Evolutionary conservation across 2,888 invertebrate species (phyloP).

Genomic region (Dryococelus australis): DNA sequence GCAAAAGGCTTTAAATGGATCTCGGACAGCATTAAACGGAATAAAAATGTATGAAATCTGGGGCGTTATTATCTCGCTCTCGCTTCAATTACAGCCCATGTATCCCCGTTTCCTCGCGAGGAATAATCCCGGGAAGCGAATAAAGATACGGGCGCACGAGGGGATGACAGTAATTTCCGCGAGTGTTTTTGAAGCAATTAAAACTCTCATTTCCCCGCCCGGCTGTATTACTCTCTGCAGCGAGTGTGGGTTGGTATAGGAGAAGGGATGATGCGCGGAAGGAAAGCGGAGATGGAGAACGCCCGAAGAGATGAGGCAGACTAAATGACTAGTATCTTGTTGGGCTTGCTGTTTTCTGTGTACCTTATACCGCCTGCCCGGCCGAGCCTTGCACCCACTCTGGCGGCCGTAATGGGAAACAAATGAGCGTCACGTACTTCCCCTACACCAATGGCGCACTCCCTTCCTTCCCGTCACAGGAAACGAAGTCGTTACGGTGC

Average conservation of each 20-base stretch:
- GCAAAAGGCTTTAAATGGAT: not conserved
- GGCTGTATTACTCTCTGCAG: not conserved
- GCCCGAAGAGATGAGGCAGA: not conserved
- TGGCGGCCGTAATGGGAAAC: conserved; percentile 41
- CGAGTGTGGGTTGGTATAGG: not conserved
- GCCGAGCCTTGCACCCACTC: not conserved
- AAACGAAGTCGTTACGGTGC: not conserved
- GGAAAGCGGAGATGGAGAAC: conserved; percentile 3
- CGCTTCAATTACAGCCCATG: not conserved
- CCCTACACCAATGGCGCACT: not conserved
- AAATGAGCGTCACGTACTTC: conserved; percentile 42
- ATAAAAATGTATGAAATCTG: conserved; percentile 6
- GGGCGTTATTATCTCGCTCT: not conserved
- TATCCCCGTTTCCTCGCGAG: not conserved
- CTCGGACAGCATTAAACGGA: not conserved
- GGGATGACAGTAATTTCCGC: conserved; percentile 18
- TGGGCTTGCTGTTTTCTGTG: conserved; percentile 20
- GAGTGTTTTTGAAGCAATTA: conserved; percentile 29
- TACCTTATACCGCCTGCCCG: not conserved
- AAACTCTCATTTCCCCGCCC: not conserved
- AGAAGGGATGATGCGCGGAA: not conserved
- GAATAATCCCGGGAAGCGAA: not conserved
- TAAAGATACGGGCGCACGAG: not conserved
- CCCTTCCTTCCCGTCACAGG: not conserved
- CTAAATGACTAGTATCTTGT: conserved; percentile 30